Conservation (phyloP, 1,140 invertebrate species). For the Harpegnathos saltator region DNA sequence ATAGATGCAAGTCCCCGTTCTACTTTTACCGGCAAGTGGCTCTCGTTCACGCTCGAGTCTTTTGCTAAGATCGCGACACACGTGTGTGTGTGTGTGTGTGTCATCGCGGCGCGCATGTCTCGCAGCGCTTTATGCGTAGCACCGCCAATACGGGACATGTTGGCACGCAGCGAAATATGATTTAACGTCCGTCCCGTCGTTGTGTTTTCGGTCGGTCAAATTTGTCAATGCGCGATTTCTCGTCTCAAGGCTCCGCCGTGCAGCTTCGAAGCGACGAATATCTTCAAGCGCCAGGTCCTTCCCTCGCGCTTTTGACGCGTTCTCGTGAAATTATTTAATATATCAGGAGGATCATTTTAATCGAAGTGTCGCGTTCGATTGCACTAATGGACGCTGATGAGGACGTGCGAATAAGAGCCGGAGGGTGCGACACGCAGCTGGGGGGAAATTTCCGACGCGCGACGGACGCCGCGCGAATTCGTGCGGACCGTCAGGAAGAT, state of each 20-base stretch:
- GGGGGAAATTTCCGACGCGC: slow-evolving; percentile 11
- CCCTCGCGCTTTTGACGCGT: too few relatives aligned
- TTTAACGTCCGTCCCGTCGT: slow-evolving; percentile 32
- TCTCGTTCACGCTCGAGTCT: background rate
- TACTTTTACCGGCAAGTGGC: background rate
- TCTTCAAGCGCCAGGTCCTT: too few relatives aligned
- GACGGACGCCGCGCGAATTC: slow-evolving; percentile 20
- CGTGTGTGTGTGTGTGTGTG: too few relatives aligned
- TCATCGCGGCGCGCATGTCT: slow-evolving; percentile 16
- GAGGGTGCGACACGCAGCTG: background rate
- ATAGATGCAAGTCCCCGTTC: background rate
- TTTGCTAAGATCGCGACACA: slow-evolving; percentile 15
- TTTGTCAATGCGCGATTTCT: slow-evolving; percentile 10
- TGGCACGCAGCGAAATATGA: slow-evolving; percentile 38
- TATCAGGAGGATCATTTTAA: background rate
- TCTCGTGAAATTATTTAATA: too few relatives aligned
- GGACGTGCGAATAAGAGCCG: background rate
- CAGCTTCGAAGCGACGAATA: too few relatives aligned
- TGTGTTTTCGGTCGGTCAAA: slow-evolving; percentile 10
- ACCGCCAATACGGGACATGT: slow-evolving; percentile 9
- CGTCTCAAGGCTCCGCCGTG: background rate
- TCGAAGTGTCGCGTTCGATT: background rate
- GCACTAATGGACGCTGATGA: background rate
- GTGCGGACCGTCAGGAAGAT: slow-evolving; percentile 50
- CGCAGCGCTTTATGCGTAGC: background rate